Base-by-base conservation (phyloP, 2,888 invertebrate species). In the Drosophila falleni region DNA sequence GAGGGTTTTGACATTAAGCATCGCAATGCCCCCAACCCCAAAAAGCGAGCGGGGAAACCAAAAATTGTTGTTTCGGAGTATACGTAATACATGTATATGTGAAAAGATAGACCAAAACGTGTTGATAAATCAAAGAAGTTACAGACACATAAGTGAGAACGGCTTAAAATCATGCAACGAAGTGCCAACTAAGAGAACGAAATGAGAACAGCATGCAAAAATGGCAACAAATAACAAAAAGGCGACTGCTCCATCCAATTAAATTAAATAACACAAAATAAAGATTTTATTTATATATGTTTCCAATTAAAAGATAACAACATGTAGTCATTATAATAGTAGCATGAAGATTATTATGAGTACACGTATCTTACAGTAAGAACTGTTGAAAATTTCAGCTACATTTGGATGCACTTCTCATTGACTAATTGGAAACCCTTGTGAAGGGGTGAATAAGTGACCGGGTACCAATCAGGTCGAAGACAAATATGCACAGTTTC, bases 401-500 rank as follows among this genome's bases (percentile, higher is more conserved):
- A 37, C n/a, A 44, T 60, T 44, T 46, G 26, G 15, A 26, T 47
- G 13, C 46, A 33, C 26, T 47, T 29, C 39, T 31, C 51, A 44
- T 59, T 69, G 78, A 68, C 65, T 73, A 80, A 64, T 71, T 72
- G 58, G 37, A 26, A 6, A 26, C 10, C 15, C 33, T 46, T 58
- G 39, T 10, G 44, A 41, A 23, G 29, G 16, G 10, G 16, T 16
- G 13, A 10, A 13, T 9, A 5, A 15, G 5, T 15, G 50, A 15
- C 39, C 59, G 39, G 35, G 51, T 56, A 35, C 67, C 71, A 78
- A 86, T 78, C 68, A 71, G 75, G 50, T 53, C 51, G 56, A 80
- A 87, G 88, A 78, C 82, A 84, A 87, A 87, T 87, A 81, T 87
- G 71, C 80, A 66, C 60, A 65, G 58, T 10, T 37, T 67, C 66